Percentiles rank a stretch among this genome's conserved stretches.
Evolutionary conservation across 2,888 invertebrate genomes (phyloP).

Genomic region (Melipona beecheii): DNA sequence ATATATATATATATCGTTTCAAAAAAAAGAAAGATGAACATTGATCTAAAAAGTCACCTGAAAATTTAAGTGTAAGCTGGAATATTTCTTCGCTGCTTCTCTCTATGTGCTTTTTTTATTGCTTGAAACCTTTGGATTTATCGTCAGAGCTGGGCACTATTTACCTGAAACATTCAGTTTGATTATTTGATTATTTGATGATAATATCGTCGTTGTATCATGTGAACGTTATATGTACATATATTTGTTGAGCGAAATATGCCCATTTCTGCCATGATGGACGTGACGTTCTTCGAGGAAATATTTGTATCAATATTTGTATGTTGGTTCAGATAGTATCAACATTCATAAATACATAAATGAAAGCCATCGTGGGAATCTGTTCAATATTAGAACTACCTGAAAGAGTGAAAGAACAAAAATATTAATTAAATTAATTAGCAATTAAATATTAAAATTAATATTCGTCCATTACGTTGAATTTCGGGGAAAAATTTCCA

Average conservation of each 20-base stretch:
- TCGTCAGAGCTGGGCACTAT: slow-evolving; percentile 3
- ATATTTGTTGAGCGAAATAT: background rate
- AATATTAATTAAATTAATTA: too few species aligned
- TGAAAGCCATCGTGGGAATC: background rate
- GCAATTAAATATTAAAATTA: too few species aligned
- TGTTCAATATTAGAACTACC: background rate
- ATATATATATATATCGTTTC: background rate
- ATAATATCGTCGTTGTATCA: background rate
- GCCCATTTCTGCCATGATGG: background rate
- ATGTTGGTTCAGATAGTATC: background rate
- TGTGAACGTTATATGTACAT: background rate
- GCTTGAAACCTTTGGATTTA: background rate
- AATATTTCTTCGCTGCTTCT: slow-evolving; percentile 31
- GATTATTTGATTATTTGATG: background rate
- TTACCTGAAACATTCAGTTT: background rate
- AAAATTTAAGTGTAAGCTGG: slow-evolving; percentile 53
- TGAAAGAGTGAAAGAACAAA: background rate
- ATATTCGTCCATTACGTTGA: background rate
- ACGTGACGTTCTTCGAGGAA: background rate
- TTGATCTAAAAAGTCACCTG: slow-evolving; percentile 39
- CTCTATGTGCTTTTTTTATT: background rate
- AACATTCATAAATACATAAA: background rate
- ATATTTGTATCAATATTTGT: background rate
- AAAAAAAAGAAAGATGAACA: slow-evolving; percentile 5
- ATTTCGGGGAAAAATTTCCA: background rate